Conservation (phyloP, 2,797 vertebrate species). For the Amniataba percoides region DNA sequence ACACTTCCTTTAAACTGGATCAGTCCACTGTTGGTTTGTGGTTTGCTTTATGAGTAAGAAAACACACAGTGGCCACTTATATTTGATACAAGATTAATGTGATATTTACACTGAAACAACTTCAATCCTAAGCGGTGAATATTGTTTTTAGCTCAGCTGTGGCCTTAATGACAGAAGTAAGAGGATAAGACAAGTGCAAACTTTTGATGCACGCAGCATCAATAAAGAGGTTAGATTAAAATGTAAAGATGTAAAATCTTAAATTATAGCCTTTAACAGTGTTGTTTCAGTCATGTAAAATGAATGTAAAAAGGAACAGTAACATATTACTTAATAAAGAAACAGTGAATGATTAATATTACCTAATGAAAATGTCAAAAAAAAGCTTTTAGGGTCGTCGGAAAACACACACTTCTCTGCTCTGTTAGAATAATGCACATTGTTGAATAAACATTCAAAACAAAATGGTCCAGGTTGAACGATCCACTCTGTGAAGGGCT, state of each 20-base stretch:
- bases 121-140: too few species aligned
- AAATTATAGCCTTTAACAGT: not conserved
- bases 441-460: constrained; percentile 38
- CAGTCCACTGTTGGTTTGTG: too few species aligned
- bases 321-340: not conserved
- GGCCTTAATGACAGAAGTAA: not conserved
- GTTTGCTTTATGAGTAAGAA: too few species aligned
- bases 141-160: too few species aligned
- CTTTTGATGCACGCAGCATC: not conserved
- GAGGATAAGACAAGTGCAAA: not conserved
- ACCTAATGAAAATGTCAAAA: constrained; percentile 1
- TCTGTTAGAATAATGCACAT: constrained; percentile 42
- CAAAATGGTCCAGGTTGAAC: constrained; percentile 43
- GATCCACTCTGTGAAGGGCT: constrained; percentile 46
- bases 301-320: not conserved
- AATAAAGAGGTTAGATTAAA: not conserved
- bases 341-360: not conserved
- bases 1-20: not conserved
- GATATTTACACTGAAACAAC: too few species aligned
- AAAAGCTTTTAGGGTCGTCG: constrained; percentile 19
- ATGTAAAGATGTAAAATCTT: not conserved
- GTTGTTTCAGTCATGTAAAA: not conserved
- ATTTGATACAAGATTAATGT: too few species aligned
- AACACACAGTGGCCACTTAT: too few species aligned
- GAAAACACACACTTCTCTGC: constrained; percentile 13